Conservation (phyloP, 2,113 vertebrate species). For the Nanorana parkeri region DNA sequence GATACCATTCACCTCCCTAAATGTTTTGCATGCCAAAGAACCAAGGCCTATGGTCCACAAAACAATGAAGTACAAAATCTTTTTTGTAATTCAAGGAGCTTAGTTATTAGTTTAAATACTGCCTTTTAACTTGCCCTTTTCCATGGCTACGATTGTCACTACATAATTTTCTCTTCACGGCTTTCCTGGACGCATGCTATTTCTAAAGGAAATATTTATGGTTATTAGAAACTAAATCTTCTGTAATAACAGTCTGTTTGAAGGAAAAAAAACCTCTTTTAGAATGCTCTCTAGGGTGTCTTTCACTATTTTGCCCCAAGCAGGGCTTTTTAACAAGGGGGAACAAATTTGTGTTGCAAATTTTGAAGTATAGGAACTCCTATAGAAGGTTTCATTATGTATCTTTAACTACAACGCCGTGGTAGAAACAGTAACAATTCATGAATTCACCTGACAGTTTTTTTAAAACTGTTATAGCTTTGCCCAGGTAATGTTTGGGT, state of each 20-base stretch:
- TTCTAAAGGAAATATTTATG: constrained; percentile 68
- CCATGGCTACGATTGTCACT: constrained; percentile 63
- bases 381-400: constrained; percentile 8
- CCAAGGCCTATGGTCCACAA: constrained; percentile 23
- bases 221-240: constrained; percentile 65
- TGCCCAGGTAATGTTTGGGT: too few relatives aligned
- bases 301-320: constrained; percentile 48
- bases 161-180: constrained; percentile 60
- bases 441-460: background rate
- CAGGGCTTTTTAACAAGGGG: constrained; percentile 59
- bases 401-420: constrained; percentile 7
- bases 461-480: too few relatives aligned
- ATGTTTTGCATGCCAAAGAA: constrained; percentile 56
- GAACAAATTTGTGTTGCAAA: constrained; percentile 59
- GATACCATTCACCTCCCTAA: constrained; percentile 43
- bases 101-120: constrained; percentile 58
- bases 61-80: constrained; percentile 34
- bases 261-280: constrained; percentile 59
- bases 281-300: constrained; percentile 62
- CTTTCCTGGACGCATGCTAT: constrained; percentile 47
- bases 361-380: constrained; percentile 22
- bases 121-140: constrained; percentile 63
- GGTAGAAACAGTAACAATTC: constrained; percentile 22
- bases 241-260: constrained; percentile 59
- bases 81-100: constrained; percentile 48